Evolutionary conservation across 1,140 invertebrate species (phyloP), one percentile per base, ranked within the genome.

Genomic region (Micrasema minimum): DNA sequence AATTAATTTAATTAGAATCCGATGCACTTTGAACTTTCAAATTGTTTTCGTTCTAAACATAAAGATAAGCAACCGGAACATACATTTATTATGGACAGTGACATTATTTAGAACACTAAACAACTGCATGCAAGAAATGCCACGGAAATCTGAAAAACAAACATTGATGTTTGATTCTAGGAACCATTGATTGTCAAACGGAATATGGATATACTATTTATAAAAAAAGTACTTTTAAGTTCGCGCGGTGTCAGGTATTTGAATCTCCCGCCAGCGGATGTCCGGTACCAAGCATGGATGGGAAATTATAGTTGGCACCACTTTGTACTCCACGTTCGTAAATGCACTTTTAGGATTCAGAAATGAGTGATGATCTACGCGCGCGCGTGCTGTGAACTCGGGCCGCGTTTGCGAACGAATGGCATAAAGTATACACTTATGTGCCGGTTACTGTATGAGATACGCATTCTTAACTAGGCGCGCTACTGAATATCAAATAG

Each of bases 341-440:
- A 64, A 46, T 45, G 41, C 59, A 64, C 59, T 64, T 64, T 62
- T 16, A 16, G 43, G 23, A n/a, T 64, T 64, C 43, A 16, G 43
- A 64, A 22, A 46, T 12, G 26, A 64, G 22, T 22, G 37, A 59
- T 59, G 55, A 35, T 35, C 14, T 31, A 16, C 59, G 22, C 43
- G 59, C 59, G 59, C 41, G 59, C n/a, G 59, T 35, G 59, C 38
- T 62, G 59, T 46, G 59, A 26, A 64, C 59, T 14, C 59, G 59
- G 59, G 26, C 43, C 59, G 59, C 23, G 59, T 16, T 46, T 41
- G 38, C 59, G 59, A 62, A 26, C 16, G 59, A 62, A 62, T 62
- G 59, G 22, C 59, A 62, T 62, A 7, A 31, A 31, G 26, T 45
- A 45, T 46, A 22, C 20, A 23, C 20, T 41, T 22, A 46, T 64